phyloP scores from a whole-genome alignment of 1,140 invertebrate species.

The Dreissena rostriformis region DNA sequence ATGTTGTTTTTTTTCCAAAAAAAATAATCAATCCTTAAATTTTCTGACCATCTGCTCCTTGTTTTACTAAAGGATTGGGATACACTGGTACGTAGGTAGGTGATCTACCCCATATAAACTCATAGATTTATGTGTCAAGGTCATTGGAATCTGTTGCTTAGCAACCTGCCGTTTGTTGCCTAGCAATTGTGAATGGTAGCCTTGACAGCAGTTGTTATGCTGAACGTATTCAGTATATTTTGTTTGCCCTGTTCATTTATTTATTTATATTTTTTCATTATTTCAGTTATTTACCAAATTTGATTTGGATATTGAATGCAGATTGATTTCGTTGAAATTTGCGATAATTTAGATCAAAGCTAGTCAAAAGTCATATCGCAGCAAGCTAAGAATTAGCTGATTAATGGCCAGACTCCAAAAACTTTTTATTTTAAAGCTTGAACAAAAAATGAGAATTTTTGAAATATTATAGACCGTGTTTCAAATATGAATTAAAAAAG shows the following conservation, averaged over 20 bases:
- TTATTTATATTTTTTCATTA: no score
- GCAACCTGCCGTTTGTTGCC: conserved; percentile 16
- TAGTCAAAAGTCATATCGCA: no score
- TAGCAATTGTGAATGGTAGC: conserved; percentile 58
- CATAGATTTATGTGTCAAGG: conserved; percentile 57
- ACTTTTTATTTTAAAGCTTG: no score
- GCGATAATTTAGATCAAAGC: no score
- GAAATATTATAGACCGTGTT: no score
- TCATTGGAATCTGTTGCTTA: conserved; percentile 3
- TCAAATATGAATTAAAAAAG: no score
- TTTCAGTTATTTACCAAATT: conserved; percentile 42
- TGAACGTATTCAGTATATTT: conserved; percentile 52
- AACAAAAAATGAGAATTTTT: no score
- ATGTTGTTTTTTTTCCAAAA: not conserved
- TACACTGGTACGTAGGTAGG: conserved; percentile 60
- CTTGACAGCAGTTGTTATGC: conserved; percentile 55
- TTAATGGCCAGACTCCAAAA: no score
- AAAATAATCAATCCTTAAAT: conserved; percentile 22
- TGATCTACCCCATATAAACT: conserved; percentile 60
- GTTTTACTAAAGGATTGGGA: conserved; percentile 61
- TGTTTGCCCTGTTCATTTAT: conserved; percentile 29
- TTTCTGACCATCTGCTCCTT: conserved; percentile 57
- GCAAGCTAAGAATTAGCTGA: no score
- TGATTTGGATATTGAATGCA: conserved; percentile 24
- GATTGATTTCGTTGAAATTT: conserved; percentile 8